Percentiles rank a stretch among this genome's conserved stretches.
Conservation (phyloP, 2,113 vertebrate genomes). For the Hyperopisus bebe region DNA sequence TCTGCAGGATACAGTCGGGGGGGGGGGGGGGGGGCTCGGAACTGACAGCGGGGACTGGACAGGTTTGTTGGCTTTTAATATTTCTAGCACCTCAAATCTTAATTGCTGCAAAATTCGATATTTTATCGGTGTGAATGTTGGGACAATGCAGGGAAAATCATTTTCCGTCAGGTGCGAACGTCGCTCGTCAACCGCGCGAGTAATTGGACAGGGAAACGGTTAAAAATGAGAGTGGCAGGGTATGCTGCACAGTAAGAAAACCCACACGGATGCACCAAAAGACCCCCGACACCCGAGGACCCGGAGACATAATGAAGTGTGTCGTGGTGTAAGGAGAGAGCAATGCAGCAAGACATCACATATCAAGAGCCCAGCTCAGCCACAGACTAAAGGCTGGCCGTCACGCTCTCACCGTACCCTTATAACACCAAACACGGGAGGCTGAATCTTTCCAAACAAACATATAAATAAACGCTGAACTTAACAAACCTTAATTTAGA, state of each 20-base stretch:
- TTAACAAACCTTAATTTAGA: background rate
- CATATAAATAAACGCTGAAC: background rate
- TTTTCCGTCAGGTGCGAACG: background rate
- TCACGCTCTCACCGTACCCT: background rate
- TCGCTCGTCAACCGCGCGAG: background rate
- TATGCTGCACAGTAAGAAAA: too few relatives aligned
- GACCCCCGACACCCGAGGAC: background rate
- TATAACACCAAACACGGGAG: background rate
- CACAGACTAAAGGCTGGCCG: background rate
- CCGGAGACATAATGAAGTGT: background rate
- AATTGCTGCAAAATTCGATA: background rate
- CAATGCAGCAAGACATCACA: background rate
- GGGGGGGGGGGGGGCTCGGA: background rate
- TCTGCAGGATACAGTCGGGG: background rate
- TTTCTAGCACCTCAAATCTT: background rate
- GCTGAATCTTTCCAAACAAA: background rate
- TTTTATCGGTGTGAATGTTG: background rate
- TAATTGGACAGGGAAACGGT: background rate
- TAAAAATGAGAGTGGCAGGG: background rate
- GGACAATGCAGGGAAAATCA: background rate
- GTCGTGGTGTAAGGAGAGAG: background rate
- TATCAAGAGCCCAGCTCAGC: background rate
- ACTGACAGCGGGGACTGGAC: background rate
- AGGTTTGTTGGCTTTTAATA: background rate
- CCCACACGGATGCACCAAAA: background rate